Evolutionary conservation across 2,888 invertebrate species (phyloP).

Genomic region (Drosophila tripunctata): DNA sequence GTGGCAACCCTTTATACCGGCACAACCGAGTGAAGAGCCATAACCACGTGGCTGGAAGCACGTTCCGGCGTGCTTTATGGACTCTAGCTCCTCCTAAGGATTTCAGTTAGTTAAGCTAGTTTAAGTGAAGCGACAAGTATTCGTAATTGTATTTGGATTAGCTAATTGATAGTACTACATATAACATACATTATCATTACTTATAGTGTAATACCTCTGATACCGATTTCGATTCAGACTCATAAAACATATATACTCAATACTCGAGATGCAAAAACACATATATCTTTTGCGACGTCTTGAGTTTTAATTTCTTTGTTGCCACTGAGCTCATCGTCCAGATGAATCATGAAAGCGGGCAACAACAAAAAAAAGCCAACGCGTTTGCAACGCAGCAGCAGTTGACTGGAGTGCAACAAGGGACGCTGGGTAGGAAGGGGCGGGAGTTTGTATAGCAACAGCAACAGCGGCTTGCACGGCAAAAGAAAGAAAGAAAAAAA

Average conservation of each 20-base stretch:
- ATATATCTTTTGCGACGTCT: too few relatives aligned
- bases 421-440: not conserved
- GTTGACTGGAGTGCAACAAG: constrained; percentile 6
- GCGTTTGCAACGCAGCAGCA: constrained; percentile 45
- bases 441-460: constrained; percentile 60
- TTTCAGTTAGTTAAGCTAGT: constrained; percentile 25
- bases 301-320: constrained; percentile 29
- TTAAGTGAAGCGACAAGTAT: constrained; percentile 38
- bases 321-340: constrained; percentile 55
- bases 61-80: constrained; percentile 65
- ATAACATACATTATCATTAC: constrained; percentile 17
- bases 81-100: constrained; percentile 48
- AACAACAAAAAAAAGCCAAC: constrained; percentile 58
- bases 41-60: constrained; percentile 75
- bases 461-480: constrained; percentile 63
- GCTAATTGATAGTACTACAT: constrained; percentile 50
- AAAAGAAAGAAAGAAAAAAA: too few relatives aligned
- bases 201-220: constrained; percentile 49
- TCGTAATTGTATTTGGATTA: constrained; percentile 43
- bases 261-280: constrained; percentile 26
- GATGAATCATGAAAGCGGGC: constrained; percentile 67
- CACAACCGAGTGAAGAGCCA: constrained; percentile 82
- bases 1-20: constrained; percentile 92
- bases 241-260: not conserved
- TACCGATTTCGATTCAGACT: constrained; percentile 25